phyloP scores from a whole-genome alignment of 1,140 invertebrate genomes.

The Zaprionus ghesquierei region DNA sequence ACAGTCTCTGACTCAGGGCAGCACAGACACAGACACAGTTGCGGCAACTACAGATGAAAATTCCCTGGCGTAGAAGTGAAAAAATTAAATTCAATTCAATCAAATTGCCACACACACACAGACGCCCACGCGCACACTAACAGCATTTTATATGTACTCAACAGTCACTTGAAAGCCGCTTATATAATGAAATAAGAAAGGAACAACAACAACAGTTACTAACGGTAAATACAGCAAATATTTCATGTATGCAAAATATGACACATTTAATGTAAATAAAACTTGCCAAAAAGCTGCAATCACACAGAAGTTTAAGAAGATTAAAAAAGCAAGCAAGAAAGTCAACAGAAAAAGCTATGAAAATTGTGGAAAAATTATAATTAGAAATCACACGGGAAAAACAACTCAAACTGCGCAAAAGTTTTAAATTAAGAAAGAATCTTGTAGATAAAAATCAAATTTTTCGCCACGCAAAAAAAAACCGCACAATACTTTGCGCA shows the following conservation, averaged over 20 bases:
- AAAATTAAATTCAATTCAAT: constrained; percentile 43
- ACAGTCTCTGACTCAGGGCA: constrained; percentile 1
- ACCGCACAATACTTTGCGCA: background rate
- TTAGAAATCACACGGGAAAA: background rate
- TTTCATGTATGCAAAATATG: background rate
- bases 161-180: constrained; percentile 45
- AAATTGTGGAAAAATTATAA: background rate
- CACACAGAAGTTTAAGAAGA: background rate
- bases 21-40: background rate
- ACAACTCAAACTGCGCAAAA: too few species aligned
- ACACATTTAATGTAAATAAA: constrained; percentile 29
- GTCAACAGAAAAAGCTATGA: too few species aligned
- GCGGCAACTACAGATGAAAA: background rate
- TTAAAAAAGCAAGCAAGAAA: constrained; percentile 1
- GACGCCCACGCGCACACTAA: background rate
- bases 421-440: too few species aligned
- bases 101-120: constrained; percentile 23
- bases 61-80: constrained; percentile 2
- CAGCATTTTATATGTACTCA: constrained; percentile 17
- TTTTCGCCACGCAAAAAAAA: background rate
- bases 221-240: constrained; percentile 6
- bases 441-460: background rate
- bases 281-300: constrained; percentile 21
- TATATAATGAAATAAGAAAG: constrained; percentile 52
- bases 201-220: background rate